Evolutionary conservation across 2,113 vertebrate genomes (phyloP), one percentile per base, ranked within the genome.

Genomic region (Eonycteris spelaea): DNA sequence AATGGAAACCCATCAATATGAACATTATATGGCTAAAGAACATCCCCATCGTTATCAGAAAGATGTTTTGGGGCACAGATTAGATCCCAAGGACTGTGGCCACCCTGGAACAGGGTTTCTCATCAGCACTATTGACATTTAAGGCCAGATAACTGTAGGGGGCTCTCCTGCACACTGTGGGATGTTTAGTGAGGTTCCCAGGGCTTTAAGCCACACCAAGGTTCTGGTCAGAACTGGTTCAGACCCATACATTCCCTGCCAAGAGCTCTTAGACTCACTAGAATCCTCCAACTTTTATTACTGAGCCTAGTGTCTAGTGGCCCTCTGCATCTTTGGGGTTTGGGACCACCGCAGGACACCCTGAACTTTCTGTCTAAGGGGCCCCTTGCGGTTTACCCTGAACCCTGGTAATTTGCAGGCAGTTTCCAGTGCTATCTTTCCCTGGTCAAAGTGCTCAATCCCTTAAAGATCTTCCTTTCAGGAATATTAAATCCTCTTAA

Each of bases 381-480:
- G 21, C 1, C 18, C 40, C 30, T 45, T 55, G 91, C 14, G 11
- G 22, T 45, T 90, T 71, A 85, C n/a, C 57, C 84, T 63, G 53
- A 40, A 82, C 57, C 61, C 13, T 30, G 24, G 63, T 93, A 73
- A 95, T 83, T 1, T n/a, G 24, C n/a, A 83, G 67, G 82, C 48
- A 18, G 55, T 59, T 85, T 59, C 75, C 63, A 87, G 12, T 53
- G 55, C 12, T 43, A 63, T 19, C 43, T 13, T 95, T 83, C 43
- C 13, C 68, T 59, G 30, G 70, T 78, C 75, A 85, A 35, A 68
- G 43, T 91, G 65, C 67, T 68, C 51, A 83, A 3, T 73, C 35
- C 74, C 40, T 82, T 88, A 82, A 78, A 94, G 59, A 86, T 84
- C 53, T 75, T 95, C 95, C 90, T 59, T 75, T 51, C 48, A 90